These are phyloP conservation scores for Nesospiza acunhae DNA, from an alignment of 2,113 vertebrate species.

Conservation along the genomic window DNA sequence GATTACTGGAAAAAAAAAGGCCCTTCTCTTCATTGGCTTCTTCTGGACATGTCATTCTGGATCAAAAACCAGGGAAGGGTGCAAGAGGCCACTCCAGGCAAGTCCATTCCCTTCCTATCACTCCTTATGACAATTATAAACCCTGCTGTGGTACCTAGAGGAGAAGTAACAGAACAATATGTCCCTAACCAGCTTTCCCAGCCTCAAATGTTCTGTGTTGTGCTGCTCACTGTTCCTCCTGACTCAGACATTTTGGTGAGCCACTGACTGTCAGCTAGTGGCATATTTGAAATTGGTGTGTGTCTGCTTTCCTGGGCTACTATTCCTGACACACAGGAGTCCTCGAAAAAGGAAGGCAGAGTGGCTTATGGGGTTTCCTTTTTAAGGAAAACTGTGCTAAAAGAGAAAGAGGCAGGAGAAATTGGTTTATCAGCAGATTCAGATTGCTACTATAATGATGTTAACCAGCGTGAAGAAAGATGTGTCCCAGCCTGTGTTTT, in stretches of 20 bases:
- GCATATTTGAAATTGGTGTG: not conserved
- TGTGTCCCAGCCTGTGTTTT: not conserved
- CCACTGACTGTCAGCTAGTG: rapidly evolving
- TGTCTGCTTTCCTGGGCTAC: not conserved
- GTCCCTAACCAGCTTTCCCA: not conserved
- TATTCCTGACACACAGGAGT: not conserved
- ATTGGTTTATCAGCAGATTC: not conserved
- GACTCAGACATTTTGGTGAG: not conserved
- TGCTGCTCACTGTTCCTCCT: not conserved
- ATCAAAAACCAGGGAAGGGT: not conserved
- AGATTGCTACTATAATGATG: not conserved
- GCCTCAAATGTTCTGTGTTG: not conserved
- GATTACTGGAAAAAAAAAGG: not conserved
- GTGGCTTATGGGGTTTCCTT: not conserved
- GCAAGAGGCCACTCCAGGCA: not conserved
- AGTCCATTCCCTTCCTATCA: not conserved
- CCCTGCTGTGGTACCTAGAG: not conserved
- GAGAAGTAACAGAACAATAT: not conserved
- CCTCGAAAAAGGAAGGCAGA: not conserved
- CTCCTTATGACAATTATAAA: rapidly evolving
- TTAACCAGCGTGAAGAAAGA: not conserved
- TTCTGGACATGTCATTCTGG: not conserved
- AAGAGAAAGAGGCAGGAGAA: not conserved
- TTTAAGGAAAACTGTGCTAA: not conserved
- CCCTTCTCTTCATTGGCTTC: not conserved